Evolutionary conservation across 2,113 vertebrate genomes (phyloP).

Genomic region (Larimichthys crocea): DNA sequence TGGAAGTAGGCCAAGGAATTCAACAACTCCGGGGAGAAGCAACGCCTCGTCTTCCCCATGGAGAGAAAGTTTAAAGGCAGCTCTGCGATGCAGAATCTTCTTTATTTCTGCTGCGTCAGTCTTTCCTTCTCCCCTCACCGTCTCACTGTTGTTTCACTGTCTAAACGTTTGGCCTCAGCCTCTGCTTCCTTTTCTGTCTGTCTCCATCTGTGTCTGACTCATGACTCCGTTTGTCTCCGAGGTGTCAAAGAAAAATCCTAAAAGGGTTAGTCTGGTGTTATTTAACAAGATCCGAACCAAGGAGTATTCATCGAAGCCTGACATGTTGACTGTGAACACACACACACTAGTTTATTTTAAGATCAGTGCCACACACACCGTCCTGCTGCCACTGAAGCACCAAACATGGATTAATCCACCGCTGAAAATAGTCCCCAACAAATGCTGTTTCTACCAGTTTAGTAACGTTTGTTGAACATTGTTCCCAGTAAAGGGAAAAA

Average conservation of each 20-base stretch:
- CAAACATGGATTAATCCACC: constrained; percentile 6
- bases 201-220: background rate
- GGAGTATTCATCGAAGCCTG: background rate
- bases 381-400: background rate
- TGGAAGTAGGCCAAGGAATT: constrained; percentile 67
- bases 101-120: constrained; percentile 31
- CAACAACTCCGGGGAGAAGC: constrained; percentile 37
- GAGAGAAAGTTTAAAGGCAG: constrained; percentile 26
- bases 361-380: too few species aligned
- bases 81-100: constrained; percentile 1
- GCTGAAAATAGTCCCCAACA: constrained; percentile 4
- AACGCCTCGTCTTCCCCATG: constrained; percentile 37
- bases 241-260: background rate
- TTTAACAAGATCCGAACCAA: too few species aligned
- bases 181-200: background rate
- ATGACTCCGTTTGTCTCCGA: constrained; percentile 14
- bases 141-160: background rate
- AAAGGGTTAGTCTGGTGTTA: background rate
- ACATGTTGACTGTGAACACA: too few species aligned
- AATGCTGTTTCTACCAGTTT: too few species aligned
- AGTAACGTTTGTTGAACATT: too few species aligned
- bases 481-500: too few species aligned
- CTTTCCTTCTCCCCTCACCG: background rate
- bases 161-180: background rate
- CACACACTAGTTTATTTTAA: too few species aligned